Evolutionary conservation across 2,113 vertebrate genomes (phyloP), one percentile per base, ranked within the genome.

Genomic region (Patagioenas fasciata): DNA sequence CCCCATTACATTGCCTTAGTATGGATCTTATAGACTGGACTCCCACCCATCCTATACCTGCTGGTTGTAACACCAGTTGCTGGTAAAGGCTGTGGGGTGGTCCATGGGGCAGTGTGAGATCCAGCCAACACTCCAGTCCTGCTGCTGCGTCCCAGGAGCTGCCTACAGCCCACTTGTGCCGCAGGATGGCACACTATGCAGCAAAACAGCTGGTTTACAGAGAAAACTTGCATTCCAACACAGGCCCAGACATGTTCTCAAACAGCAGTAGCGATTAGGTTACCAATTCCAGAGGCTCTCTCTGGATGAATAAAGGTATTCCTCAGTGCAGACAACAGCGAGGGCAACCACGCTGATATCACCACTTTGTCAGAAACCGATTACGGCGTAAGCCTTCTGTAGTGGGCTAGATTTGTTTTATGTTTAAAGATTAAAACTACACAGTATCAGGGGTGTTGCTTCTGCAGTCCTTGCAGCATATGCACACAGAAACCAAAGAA

Each of bases 1-100:
- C 44, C 58, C 57, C 54, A 23, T 57, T 42, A 28, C 19, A 69
- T 6, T 19, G 26, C 44, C 34, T 81, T 78, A 56, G n/a, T 29
- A 28, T 0, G 3, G 32, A 65, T 48, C 20, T 51, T 51, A 8
- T 0, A 62, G 25, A 32, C 0, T 25, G 40, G 47, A 40, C 36
- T 70, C 31, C 56, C 64, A 77, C 21, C 64, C 44, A 5, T 29
- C 5, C 15, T n/a, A 8, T 3, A 9, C 47, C 28, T 56, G 20
- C 51, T 56, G 28, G 38, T 75, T 93, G 50, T 60, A 64, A 34
- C 47, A 34, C 13, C 58, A 44, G 2, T 29, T 71, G 34, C 38
- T 72, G 17, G 14, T 44, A 21, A 44, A 65, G 50, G 28, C 65
- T 44, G 26, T 38, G 36, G 42, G 64, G 38, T 4, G 51, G 47